Evolutionary conservation across 2,888 invertebrate genomes (phyloP).

Genomic region (Drosophila lacicola): DNA sequence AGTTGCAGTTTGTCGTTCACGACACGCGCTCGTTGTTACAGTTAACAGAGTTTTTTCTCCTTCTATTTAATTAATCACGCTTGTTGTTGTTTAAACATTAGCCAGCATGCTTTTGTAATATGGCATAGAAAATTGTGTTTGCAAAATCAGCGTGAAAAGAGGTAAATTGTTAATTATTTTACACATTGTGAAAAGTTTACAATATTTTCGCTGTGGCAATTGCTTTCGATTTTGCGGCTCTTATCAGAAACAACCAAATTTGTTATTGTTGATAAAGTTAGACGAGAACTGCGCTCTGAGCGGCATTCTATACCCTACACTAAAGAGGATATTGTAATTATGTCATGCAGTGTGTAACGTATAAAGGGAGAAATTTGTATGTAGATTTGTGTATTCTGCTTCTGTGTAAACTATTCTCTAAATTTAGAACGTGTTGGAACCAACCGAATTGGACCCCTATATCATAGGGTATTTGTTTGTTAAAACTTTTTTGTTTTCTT

Average conservation of each 20-base stretch:
- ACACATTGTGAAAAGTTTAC: conserved; percentile 11
- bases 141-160: conserved; percentile 19
- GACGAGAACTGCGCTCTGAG: not conserved
- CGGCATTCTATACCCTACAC: not conserved
- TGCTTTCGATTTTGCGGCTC: conserved; percentile 41
- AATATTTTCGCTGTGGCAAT: conserved; percentile 8
- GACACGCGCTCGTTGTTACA: conserved; percentile 50
- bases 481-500: no score
- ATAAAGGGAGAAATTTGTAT: no score
- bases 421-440: no score
- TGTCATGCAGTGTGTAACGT: no score
- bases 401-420: no score
- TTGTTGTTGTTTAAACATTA: conserved; percentile 4
- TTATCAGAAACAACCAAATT: conserved; percentile 46
- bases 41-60: conserved; percentile 7
- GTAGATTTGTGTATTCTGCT: no score
- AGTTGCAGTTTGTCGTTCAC: conserved; percentile 77
- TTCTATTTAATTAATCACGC: conserved; percentile 24
- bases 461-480: no score
- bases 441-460: no score
- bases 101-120: conserved; percentile 19
- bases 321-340: no score
- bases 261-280: conserved; percentile 52
- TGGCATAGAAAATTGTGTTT: conserved; percentile 5
- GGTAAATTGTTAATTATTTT: conserved; percentile 25